phyloP scores from a whole-genome alignment of 2,888 invertebrate genomes.

The Eristalinus aeneus region DNA sequence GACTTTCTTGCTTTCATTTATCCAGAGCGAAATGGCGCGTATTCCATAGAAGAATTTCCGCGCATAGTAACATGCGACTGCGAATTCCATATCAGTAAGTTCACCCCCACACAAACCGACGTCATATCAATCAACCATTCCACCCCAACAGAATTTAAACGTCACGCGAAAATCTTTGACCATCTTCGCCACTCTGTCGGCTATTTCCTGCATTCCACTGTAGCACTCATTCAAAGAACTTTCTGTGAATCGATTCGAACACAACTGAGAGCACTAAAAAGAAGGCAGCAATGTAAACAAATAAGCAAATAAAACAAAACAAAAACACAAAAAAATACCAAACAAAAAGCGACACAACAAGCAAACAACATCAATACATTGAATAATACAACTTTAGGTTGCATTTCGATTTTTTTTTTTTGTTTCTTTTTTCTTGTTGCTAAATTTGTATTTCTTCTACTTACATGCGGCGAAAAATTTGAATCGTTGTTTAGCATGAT shows the following conservation, averaged over 20 bases:
- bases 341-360: slow-evolving; percentile 56
- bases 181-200: not conserved
- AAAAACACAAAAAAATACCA: slow-evolving; percentile 1
- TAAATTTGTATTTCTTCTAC: slow-evolving; percentile 70
- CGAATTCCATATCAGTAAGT: too few species aligned
- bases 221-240: not conserved
- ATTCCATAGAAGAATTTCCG: too few species aligned
- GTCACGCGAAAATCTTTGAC: not conserved
- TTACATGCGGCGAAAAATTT: slow-evolving; percentile 75
- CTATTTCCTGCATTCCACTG: not conserved
- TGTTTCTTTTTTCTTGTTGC: slow-evolving; percentile 41
- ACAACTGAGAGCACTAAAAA: not conserved
- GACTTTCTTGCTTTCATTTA: too few species aligned
- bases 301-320: not conserved
- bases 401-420: slow-evolving; percentile 27
- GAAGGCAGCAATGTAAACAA: slow-evolving; percentile 3
- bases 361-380: slow-evolving; percentile 55
- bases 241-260: not conserved
- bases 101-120: not conserved
- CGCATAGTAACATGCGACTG: too few species aligned
- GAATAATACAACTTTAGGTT: slow-evolving; percentile 34
- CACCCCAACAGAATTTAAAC: not conserved
- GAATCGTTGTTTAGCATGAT: slow-evolving; percentile 76
- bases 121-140: not conserved
- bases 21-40: too few species aligned